Base-by-base conservation (phyloP, 2,113 vertebrate genomes). In the Anhinga anhinga region DNA sequence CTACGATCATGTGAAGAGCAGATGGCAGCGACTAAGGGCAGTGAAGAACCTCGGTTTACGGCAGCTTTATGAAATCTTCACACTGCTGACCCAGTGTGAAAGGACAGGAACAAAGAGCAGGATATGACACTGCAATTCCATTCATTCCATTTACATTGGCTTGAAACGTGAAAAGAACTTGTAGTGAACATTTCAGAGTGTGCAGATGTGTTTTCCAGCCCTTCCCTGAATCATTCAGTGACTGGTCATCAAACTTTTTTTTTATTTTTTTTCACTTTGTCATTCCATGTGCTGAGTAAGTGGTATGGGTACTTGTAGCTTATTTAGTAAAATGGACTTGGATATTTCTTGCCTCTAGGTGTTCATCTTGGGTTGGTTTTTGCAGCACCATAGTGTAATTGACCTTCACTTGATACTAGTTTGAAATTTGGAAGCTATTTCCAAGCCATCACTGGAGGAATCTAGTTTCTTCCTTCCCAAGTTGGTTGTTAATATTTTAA, bases 71-170 rank as follows among this genome's bases (percentile, higher is more conserved):
- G 93, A 89, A 95, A 82, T 82, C 67, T 90, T 83, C 90, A 27
- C 62, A 17, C 62, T 86, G 74, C 93, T 90, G 87, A 79, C 40
- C 86, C 8, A 20, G 65, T 49, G 89, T 79, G 84, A 95, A 94
- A 93, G 66, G 56, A 78, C 5, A 19, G 88, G 90, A 90, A 97
- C 94, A 97, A 95, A 88, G 80, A 88, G 88, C 88, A 95, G 93
- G 95, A 95, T 97, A 67, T 95, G 88, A 93, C 94, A 86, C 65
- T 89, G 95, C 95, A 94, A 59, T 95, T 95, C 88, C 72, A 83
- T 92, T 81, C 63, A 86, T 96, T 81, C 82, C 5, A 2, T 95
- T 95, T 92, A 65, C 89, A 47, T 49, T 42, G 52, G 58, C 77
- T n/a, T 58, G 70, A 88, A 87, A 82, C 4, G 8, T 67, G 73